Conservation (phyloP, 2,113 vertebrate genomes). For the Epinephelus fuscoguttatus region DNA sequence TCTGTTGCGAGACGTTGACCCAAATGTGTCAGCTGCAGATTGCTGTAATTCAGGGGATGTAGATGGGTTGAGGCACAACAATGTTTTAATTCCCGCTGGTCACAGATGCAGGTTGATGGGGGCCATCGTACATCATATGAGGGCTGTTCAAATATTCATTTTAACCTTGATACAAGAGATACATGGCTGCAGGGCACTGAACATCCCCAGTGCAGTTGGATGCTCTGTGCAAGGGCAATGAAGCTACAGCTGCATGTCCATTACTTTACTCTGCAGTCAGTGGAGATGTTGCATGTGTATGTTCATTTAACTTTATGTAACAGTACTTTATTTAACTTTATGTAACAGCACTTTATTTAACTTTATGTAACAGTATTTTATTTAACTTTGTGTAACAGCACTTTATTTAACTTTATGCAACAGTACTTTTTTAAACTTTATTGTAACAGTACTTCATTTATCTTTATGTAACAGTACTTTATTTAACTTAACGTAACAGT, state of each 20-base stretch:
- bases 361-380: no score
- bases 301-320: no score
- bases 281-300: no score
- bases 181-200: not conserved
- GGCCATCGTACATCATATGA: not conserved
- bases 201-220: not conserved
- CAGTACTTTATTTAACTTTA: no score
- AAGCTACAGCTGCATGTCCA: not conserved
- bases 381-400: no score
- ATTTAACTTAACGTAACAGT: no score
- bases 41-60: not conserved
- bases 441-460: no score
- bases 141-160: not conserved
- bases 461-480: no score
- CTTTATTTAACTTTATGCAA: no score
- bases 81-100: not conserved
- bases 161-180: not conserved
- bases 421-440: no score
- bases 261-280: not conserved
- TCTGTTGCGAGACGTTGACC: not conserved
- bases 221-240: not conserved
- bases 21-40: not conserved
- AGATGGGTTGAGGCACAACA: not conserved
- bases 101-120: not conserved
- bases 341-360: no score